phyloP scores from a whole-genome alignment of 2,797 vertebrate species.

The Dicrostonyx torquatus region DNA sequence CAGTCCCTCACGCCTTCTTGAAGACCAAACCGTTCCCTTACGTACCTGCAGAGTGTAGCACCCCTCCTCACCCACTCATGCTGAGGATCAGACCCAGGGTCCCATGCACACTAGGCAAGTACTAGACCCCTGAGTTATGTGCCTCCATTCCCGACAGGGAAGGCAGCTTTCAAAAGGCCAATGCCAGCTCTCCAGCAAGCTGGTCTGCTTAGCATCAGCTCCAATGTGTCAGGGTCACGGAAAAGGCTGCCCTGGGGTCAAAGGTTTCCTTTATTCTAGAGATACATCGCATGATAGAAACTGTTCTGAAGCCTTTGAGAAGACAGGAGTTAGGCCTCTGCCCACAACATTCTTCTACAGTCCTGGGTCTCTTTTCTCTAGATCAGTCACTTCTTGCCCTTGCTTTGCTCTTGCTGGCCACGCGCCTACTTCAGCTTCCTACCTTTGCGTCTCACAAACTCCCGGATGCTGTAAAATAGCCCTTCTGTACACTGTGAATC shows the following conservation, averaged over 20 bases:
- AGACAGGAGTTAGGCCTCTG: neutral
- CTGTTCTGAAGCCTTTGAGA: neutral
- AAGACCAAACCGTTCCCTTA: neutral
- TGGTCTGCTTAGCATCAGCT: neutral
- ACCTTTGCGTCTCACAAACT: neutral
- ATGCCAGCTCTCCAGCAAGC: neutral
- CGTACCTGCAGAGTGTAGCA: neutral
- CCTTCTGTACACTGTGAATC: too few relatives aligned
- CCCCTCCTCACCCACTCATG: neutral
- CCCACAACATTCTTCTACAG: fast-evolving
- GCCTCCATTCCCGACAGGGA: too few relatives aligned
- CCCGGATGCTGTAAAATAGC: neutral
- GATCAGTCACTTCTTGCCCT: neutral
- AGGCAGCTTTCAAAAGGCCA: neutral
- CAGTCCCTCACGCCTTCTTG: neutral
- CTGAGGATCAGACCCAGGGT: neutral
- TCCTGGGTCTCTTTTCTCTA: neutral
- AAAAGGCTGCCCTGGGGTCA: neutral
- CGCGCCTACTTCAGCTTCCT: neutral
- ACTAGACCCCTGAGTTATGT: neutral
- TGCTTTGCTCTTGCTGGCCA: neutral
- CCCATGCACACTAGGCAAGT: neutral
- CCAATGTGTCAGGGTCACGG: neutral
- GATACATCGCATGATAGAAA: neutral
- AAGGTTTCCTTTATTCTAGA: neutral